phyloP scores from a whole-genome alignment of 2,797 vertebrate genomes.

The Pangasius macronema region DNA sequence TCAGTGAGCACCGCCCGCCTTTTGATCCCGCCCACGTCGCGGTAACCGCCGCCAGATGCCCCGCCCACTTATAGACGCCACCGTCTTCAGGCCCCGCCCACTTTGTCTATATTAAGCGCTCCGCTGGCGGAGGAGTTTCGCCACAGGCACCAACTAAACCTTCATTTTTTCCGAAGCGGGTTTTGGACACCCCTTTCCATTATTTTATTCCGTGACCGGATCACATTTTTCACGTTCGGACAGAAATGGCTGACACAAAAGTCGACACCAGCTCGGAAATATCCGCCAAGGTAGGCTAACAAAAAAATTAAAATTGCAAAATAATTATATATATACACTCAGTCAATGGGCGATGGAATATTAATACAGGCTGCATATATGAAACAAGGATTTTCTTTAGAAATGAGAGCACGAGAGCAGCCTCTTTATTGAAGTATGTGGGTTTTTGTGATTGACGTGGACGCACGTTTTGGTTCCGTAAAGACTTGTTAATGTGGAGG shows the following conservation, averaged over 20 bases:
- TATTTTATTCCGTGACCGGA: conserved; percentile 55
- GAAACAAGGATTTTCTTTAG: conserved; percentile 20
- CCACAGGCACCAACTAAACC: conserved; percentile 63
- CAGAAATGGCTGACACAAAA: conserved; percentile 69
- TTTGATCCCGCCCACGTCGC: conserved; percentile 57
- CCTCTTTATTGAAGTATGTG: neutral
- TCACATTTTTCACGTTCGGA: conserved; percentile 48
- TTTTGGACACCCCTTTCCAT: conserved; percentile 52
- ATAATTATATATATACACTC: neutral
- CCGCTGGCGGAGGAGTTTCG: conserved; percentile 56
- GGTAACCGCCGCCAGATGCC: neutral
- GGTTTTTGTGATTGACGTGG: conserved; percentile 22
- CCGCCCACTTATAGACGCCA: neutral
- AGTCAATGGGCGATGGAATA: conserved; percentile 1
- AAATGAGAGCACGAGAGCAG: neutral
- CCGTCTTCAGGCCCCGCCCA: conserved; percentile 61
- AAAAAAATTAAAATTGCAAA: neutral
- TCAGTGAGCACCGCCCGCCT: conserved; percentile 46
- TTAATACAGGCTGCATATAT: neutral
- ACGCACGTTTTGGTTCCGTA: conserved; percentile 23
- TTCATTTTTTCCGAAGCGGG: conserved; percentile 48
- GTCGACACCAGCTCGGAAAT: conserved; percentile 66
- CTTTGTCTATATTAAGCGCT: conserved; percentile 64
- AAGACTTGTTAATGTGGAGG: conserved; percentile 30
- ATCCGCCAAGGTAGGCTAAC: conserved; percentile 60